These are phyloP conservation scores for Chouioia cunea DNA, from an alignment of 2,888 invertebrate species.

Conservation along the genomic window DNA sequence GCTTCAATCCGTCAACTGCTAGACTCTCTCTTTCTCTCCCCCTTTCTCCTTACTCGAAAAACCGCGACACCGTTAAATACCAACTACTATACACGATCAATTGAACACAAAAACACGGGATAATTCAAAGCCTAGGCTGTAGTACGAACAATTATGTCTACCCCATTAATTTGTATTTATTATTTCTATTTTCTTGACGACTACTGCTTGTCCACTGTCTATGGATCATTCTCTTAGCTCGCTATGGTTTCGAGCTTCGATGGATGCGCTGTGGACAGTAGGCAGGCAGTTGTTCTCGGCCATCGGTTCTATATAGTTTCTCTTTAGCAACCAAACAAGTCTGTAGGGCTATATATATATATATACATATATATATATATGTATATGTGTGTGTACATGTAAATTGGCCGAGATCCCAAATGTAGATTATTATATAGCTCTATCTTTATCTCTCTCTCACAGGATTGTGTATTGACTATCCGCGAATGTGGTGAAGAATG, in stretches of 20 bases:
- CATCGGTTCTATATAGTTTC: constrained; percentile 16
- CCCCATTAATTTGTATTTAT: too few relatives aligned
- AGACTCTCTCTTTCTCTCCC: constrained; percentile 46
- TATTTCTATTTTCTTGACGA: too few relatives aligned
- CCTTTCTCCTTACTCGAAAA: too few relatives aligned
- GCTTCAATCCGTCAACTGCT: constrained; percentile 64
- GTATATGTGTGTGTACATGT: constrained; percentile 9
- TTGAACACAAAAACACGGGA: too few relatives aligned
- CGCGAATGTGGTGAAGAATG: too few relatives aligned
- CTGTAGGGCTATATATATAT: constrained; percentile 31
- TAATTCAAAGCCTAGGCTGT: too few relatives aligned
- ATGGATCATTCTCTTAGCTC: constrained; percentile 41
- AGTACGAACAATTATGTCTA: too few relatives aligned
- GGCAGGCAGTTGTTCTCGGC: constrained; percentile 27
- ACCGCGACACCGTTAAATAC: too few relatives aligned
- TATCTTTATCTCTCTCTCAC: too few relatives aligned
- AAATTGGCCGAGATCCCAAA: constrained; percentile 34
- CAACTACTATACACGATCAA: too few relatives aligned
- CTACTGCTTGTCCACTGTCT: constrained; percentile 33
- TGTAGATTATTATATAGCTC: not conserved
- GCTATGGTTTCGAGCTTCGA: not conserved
- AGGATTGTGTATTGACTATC: too few relatives aligned
- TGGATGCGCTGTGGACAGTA: constrained; percentile 33
- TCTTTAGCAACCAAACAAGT: constrained; percentile 8
- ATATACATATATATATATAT: constrained; percentile 9